These are phyloP conservation scores for Eupristina koningsbergeri DNA, from an alignment of 1,140 invertebrate genomes.

Conservation along the genomic window DNA sequence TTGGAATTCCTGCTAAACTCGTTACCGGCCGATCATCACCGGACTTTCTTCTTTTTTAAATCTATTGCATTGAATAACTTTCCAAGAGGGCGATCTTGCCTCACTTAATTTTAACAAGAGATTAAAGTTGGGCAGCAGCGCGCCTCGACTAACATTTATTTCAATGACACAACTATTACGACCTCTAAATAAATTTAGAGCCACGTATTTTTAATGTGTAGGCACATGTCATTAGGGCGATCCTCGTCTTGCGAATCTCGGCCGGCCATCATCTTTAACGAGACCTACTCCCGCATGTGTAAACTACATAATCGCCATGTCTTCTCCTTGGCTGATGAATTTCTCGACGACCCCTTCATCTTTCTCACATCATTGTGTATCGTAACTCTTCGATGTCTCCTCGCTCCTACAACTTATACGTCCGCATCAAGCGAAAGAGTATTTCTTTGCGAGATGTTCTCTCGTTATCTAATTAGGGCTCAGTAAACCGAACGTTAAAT, in stretches of 20 bases:
- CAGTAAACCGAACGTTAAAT: not conserved
- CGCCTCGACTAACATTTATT: not conserved
- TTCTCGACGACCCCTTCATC: slow-evolving; percentile 22
- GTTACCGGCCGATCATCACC: no score
- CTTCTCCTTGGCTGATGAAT: slow-evolving; percentile 32
- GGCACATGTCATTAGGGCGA: no score
- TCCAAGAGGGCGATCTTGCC: no score
- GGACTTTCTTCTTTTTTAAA: no score
- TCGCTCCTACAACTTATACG: not conserved
- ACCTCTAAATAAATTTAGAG: not conserved
- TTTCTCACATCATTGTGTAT: not conserved
- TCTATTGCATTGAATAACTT: no score
- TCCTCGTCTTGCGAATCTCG: not conserved
- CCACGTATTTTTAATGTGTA: not conserved
- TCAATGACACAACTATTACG: not conserved
- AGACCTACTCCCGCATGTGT: not conserved
- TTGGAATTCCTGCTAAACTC: no score
- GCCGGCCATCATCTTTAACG: slow-evolving; percentile 25
- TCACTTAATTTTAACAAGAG: not conserved
- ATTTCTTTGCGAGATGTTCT: slow-evolving; percentile 5
- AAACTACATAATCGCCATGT: slow-evolving; percentile 35
- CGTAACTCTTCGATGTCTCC: not conserved
- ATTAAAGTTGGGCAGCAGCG: not conserved
- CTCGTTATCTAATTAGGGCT: slow-evolving; percentile 41
- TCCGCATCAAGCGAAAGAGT: not conserved